Evolutionary conservation across 2,797 vertebrate species (phyloP), one percentile per base, ranked within the genome.

Genomic region (Gobio occitaniae): DNA sequence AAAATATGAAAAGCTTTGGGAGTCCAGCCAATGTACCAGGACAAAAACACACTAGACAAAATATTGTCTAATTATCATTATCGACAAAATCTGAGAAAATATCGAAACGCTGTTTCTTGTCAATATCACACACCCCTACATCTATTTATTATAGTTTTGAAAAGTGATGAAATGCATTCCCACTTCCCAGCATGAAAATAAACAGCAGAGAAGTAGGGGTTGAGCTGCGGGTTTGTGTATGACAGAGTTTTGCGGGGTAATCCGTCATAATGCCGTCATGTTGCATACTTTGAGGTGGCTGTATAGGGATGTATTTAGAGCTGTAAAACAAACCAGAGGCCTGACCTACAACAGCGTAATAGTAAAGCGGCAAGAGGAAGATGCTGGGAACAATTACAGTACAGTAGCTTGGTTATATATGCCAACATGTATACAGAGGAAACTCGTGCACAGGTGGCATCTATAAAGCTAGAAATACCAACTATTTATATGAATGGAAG

Each of bases 371-470:
- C 92, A 95, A 92, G 86, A 92, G 92, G 92, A 90, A 93, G 79
- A 86, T 84, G 93, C 93, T 93, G 87, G 44, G 81, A 82, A 84
- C 82, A 91, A 94, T 94, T 93, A 92, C 85, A 84, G 87, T 91
- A 93, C 91, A 92, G 92, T 94, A 93, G 91, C 91, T 90, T 88
- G 91, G 89, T 92, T 92, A 91, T 87, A 92, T 90, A 92, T 78
- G 90, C 87, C 88, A 90, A 87, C 89, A 92, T 90, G 91, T 68
- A 93, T 90, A 91, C 89, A 89, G 87, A 92, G 78, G 21, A 25
- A 89, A 86, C 38, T 89, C 88, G 36, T 86, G 78, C 69, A 87
- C 74, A 86, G 83, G 50, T 82, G 79, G 83, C 47, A 9, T 44
- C 11, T 41, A 36, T 48, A 16, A 4, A 72, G 50, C 13, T 29